These are phyloP conservation scores for Drosophila nebulosa DNA, from an alignment of 1,140 invertebrate genomes.

Conservation along the genomic window DNA sequence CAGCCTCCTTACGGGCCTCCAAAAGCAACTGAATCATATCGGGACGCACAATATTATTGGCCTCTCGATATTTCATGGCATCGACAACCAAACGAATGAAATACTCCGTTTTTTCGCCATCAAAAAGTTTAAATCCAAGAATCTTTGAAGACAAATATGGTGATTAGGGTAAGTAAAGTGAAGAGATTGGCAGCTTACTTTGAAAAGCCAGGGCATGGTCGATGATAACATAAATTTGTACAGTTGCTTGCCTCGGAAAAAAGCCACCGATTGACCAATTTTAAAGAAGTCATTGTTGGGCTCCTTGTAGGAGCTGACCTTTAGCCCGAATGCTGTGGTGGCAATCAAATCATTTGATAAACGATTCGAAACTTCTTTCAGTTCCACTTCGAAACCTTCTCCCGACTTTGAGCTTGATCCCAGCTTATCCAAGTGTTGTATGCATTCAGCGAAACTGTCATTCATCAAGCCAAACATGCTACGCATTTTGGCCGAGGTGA, in stretches of 20 bases:
- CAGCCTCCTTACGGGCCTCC: slow-evolving; percentile 76
- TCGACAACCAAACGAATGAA: slow-evolving; percentile 72
- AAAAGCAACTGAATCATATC: slow-evolving; percentile 82
- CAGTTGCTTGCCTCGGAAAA: slow-evolving; percentile 59
- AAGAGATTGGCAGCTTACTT: slow-evolving; percentile 16
- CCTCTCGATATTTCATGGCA: slow-evolving; percentile 76
- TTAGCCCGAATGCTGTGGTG: slow-evolving; percentile 82
- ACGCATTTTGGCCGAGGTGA: slow-evolving; percentile 84
- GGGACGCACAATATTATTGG: slow-evolving; percentile 77
- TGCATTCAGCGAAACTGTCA: slow-evolving; percentile 63
- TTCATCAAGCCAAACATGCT: slow-evolving; percentile 82
- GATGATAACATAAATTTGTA: slow-evolving; percentile 56
- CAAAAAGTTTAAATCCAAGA: slow-evolving; percentile 48
- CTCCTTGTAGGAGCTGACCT: slow-evolving; percentile 81
- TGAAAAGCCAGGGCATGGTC: slow-evolving; percentile 33
- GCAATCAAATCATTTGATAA: slow-evolving; percentile 83
- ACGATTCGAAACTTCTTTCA: slow-evolving; percentile 81
- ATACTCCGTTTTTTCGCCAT: slow-evolving; percentile 49
- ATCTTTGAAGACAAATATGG: slow-evolving; percentile 24
- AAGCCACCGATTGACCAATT: slow-evolving; percentile 78
- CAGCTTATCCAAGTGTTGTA: slow-evolving; percentile 38
- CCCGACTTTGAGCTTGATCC: neutral
- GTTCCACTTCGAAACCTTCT: slow-evolving; percentile 74
- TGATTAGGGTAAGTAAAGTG: neutral
- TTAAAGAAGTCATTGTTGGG: slow-evolving; percentile 82